These are phyloP conservation scores for Chondrilla cf. caribensis DNA, from an alignment of 37 sponge, comb jelly and placozoan genomes.

Conservation along the genomic window DNA sequence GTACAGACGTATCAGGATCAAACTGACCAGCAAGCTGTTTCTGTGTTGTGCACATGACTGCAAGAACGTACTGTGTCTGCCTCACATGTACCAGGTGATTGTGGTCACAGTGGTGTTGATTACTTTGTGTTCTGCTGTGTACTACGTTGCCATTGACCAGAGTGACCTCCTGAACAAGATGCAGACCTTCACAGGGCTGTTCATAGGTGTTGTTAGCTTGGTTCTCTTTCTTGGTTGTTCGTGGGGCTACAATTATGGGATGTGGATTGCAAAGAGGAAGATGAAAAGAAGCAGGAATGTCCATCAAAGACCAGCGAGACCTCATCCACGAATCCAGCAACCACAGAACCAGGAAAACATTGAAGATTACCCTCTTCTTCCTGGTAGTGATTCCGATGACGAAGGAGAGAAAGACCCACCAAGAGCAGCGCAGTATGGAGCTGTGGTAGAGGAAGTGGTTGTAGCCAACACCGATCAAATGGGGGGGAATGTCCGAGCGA, in stretches of 20 bases:
- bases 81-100: background rate
- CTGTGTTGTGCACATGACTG: conserved; percentile 10
- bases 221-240: conserved; percentile 39
- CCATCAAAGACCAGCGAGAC: too few relatives aligned
- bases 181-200: conserved; percentile 78
- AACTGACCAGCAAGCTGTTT: background rate
- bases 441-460: background rate
- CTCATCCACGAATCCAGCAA: too few relatives aligned
- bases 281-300: background rate
- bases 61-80: background rate
- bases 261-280: background rate
- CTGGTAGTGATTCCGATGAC: background rate
- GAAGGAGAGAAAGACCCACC: background rate
- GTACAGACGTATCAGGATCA: background rate
- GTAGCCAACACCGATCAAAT: background rate
- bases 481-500: background rate
- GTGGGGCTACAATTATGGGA: conserved; percentile 37
- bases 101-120: conserved; percentile 43
- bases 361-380: background rate
- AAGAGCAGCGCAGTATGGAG: background rate
- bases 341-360: background rate
- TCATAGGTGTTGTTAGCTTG: conserved; percentile 26
- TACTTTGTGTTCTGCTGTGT: conserved; percentile 39
- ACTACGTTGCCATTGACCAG: conserved; percentile 66
- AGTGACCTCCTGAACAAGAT: conserved; percentile 62